phyloP scores from a whole-genome alignment of 2,797 vertebrate genomes.

The Danio aesculapii region DNA sequence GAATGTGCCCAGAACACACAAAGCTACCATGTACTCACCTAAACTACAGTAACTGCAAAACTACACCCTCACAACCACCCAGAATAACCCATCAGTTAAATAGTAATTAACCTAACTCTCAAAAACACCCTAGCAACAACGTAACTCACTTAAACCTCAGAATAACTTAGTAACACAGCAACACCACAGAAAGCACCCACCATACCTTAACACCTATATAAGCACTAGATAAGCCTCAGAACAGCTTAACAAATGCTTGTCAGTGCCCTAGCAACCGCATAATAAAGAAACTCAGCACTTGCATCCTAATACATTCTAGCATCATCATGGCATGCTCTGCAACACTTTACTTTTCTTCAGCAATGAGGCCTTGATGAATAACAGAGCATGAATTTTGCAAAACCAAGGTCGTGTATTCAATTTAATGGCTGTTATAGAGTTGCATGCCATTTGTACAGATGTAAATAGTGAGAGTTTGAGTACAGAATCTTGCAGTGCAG shows the following conservation, averaged over 20 bases:
- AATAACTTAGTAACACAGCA: not conserved
- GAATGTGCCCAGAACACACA: not conserved
- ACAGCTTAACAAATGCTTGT: too few species aligned
- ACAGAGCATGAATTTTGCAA: too few species aligned
- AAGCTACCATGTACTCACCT: too few species aligned
- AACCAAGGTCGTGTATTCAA: not conserved
- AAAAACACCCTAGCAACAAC: not conserved
- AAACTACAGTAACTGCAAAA: not conserved
- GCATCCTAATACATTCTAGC: not conserved
- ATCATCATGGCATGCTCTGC: not conserved
- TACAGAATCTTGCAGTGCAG: conserved; percentile 35
- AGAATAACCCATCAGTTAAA: not conserved
- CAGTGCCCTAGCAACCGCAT: too few species aligned
- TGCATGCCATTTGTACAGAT: not conserved
- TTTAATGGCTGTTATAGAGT: not conserved
- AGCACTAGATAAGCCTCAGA: not conserved
- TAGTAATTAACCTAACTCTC: not conserved
- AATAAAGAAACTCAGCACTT: too few species aligned
- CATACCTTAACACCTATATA: not conserved
- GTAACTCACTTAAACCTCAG: not conserved
- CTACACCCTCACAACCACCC: not conserved
- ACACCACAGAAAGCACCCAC: not conserved
- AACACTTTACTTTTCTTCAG: not conserved
- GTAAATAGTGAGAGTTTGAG: not conserved
- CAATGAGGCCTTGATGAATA: not conserved